These are phyloP conservation scores for Leptopilina drosophilae DNA, from an alignment of 2,888 invertebrate genomes.

Conservation along the genomic window DNA sequence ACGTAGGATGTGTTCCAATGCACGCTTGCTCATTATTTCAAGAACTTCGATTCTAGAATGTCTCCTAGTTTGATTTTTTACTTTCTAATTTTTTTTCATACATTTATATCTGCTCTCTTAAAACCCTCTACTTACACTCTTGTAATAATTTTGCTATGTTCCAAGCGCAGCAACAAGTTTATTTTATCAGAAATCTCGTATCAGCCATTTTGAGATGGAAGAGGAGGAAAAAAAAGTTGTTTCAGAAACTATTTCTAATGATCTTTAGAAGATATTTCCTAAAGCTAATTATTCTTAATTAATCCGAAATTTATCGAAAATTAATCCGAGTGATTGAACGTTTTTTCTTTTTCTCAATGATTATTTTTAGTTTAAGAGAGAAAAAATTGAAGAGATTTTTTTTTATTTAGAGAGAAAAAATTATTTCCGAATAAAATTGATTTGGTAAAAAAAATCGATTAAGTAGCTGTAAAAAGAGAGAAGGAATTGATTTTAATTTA, in stretches of 20 bases:
- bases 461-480: too few relatives aligned
- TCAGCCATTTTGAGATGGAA: background rate
- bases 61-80: constrained; percentile 25
- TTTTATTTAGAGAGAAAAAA: background rate
- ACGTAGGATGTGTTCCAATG: constrained; percentile 17
- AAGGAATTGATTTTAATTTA: too few relatives aligned
- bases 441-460: too few relatives aligned
- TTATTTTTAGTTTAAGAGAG: background rate
- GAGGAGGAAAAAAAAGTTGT: background rate
- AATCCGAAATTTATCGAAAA: background rate
- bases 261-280: background rate
- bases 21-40: constrained; percentile 28
- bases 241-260: background rate
- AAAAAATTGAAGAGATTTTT: background rate
- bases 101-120: too few relatives aligned
- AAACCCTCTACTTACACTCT: background rate
- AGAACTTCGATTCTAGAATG: constrained; percentile 29
- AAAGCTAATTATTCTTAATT: constrained; percentile 8
- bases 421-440: background rate
- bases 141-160: constrained; percentile 4
- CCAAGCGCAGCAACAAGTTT: background rate
- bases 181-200: constrained; percentile 34
- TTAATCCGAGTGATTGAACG: background rate
- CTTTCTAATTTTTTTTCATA: constrained; percentile 22
- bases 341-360: background rate